Evolutionary conservation across 2,888 invertebrate genomes (phyloP).

Genomic region (Zaprionus lineosus): DNA sequence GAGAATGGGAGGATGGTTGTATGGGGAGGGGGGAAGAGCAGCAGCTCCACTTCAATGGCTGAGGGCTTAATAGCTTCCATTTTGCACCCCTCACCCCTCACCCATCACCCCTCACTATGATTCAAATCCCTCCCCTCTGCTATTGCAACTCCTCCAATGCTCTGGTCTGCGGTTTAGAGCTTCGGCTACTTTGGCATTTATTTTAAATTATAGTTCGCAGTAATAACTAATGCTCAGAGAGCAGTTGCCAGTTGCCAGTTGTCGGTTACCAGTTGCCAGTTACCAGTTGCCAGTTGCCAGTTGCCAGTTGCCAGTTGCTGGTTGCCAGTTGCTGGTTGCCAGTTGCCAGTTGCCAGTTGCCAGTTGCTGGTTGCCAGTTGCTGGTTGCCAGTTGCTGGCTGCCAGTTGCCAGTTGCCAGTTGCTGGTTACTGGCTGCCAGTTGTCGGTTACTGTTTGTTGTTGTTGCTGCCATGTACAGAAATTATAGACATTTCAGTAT

Average conservation of each 20-base stretch:
- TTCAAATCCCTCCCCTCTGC: slow-evolving; percentile 9
- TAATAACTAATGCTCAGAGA: slow-evolving; percentile 72
- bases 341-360: slow-evolving; percentile 21
- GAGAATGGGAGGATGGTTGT: too few relatives aligned
- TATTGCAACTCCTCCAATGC: slow-evolving; percentile 38
- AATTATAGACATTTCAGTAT: slow-evolving; percentile 62
- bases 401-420: slow-evolving; percentile 22
- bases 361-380: slow-evolving; percentile 18
- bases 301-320: slow-evolving; percentile 21
- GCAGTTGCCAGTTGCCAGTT: slow-evolving; percentile 22
- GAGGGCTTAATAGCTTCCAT: slow-evolving; percentile 65
- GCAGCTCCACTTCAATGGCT: slow-evolving; percentile 26
- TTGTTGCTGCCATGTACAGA: slow-evolving; percentile 56
- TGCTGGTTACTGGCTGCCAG: too few relatives aligned
- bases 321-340: slow-evolving; percentile 27
- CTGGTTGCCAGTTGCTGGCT: slow-evolving; percentile 19
- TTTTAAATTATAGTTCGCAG: slow-evolving; percentile 73
- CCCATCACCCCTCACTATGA: neutral
- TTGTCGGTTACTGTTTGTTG: slow-evolving; percentile 20
- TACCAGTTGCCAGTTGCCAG: slow-evolving; percentile 67
- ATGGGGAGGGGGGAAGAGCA: too few relatives aligned
- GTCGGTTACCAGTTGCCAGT: too few relatives aligned
- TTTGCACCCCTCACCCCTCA: neutral
- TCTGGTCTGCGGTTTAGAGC: slow-evolving; percentile 68
- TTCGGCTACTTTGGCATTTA: slow-evolving; percentile 75